A percentile compares a stretch with the other conserved stretches of the same genome.
These are phyloP conservation scores for Spilosoma lubricipeda DNA, from an alignment of 2,888 invertebrate species.

Conservation along the genomic window DNA sequence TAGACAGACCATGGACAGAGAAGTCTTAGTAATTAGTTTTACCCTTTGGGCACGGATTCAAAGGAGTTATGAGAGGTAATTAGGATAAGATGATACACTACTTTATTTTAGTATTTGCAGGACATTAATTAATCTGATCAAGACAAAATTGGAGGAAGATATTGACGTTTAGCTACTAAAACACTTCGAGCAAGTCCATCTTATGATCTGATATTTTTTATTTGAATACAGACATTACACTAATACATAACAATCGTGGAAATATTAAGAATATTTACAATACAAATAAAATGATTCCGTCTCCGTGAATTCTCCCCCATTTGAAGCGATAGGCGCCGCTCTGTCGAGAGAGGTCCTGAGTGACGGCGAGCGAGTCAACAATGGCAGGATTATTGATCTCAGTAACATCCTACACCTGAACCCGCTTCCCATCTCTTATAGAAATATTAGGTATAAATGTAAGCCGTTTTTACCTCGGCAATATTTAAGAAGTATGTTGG, in stretches of 20 bases:
- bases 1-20: no score
- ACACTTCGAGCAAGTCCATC: neutral
- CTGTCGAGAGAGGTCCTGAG: slow-evolving; percentile 20
- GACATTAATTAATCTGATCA: no score
- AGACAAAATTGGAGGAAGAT: no score
- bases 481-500: neutral
- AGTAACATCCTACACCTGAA: slow-evolving; percentile 20
- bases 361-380: slow-evolving; percentile 27
- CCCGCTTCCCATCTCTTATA: neutral
- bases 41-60: no score
- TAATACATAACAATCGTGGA: neutral
- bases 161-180: neutral
- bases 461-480: neutral
- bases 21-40: no score
- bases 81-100: no score
- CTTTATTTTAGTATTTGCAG: no score
- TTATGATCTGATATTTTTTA: neutral
- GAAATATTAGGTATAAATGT: neutral
- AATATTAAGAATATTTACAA: slow-evolving; percentile 5
- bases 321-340: slow-evolving; percentile 16
- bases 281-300: slow-evolving; percentile 8
- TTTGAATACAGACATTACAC: neutral
- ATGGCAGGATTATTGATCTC: slow-evolving; percentile 41
- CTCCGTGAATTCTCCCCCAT: neutral
- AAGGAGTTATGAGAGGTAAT: no score